These are phyloP conservation scores for Xyrichtys novacula DNA, from an alignment of 2,797 vertebrate species.

Conservation along the genomic window DNA sequence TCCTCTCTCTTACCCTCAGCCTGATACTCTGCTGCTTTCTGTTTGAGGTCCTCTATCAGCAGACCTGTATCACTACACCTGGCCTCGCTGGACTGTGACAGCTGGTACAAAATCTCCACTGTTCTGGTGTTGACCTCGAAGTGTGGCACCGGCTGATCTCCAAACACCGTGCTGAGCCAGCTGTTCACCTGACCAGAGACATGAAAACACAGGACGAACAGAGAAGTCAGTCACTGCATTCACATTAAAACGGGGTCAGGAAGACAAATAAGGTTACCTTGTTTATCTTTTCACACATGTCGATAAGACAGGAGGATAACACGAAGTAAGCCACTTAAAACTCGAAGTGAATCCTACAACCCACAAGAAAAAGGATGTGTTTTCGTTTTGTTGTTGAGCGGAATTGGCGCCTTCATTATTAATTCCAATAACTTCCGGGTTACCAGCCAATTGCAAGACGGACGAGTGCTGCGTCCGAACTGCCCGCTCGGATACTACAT, in stretches of 20 bases:
- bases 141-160: conserved; percentile 73
- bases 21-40: conserved; percentile 84
- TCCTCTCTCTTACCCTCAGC: conserved; percentile 83
- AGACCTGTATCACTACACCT: conserved; percentile 82
- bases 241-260: fast-evolving
- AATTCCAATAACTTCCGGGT: conserved; percentile 55
- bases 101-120: conserved; percentile 83
- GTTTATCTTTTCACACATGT: conserved; percentile 82
- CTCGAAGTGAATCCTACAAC: fast-evolving
- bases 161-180: conserved; percentile 87
- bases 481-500: too few relatives aligned
- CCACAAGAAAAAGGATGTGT: fast-evolving
- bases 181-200: conserved; percentile 80
- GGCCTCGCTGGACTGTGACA: conserved; percentile 79
- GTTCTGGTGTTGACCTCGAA: conserved; percentile 87
- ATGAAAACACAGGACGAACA: not conserved
- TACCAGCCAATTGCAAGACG: conserved; percentile 41
- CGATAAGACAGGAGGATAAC: not conserved
- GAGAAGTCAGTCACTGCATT: fast-evolving
- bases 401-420: conserved; percentile 54
- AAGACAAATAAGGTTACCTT: conserved; percentile 59
- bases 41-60: conserved; percentile 83
- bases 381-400: not conserved
- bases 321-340: not conserved
- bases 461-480: too few relatives aligned